Base-by-base conservation (phyloP, 2,797 vertebrate species). In the Xiphorhynchus erythropygius region DNA sequence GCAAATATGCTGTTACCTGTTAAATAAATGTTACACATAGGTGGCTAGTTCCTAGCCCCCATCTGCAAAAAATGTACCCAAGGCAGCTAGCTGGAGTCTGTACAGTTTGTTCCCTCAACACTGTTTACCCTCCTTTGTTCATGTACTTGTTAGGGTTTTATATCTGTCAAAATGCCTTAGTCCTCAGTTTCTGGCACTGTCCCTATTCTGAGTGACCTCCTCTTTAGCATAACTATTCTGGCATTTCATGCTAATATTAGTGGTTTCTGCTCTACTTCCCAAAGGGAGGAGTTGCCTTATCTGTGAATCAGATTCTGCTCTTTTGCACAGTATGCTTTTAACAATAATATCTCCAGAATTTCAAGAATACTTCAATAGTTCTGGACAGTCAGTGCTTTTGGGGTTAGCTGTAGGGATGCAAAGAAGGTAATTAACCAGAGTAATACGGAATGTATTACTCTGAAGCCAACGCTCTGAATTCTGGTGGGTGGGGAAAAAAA, bases 181-280 rank as follows among this genome's bases (percentile, higher is more conserved):
- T 78, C 69, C 90, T 91, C 76, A 28, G 52, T 84, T 93, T 94
- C 85, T 95, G 85, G 87, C 85, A 69, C 41, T 77, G 33, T 83
- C 84, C 53, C 75, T 95, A 1, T 76, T 95, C 64, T 42, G 49
- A 89, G 59, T 63, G 90, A 77, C 84, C 90, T 94, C 64, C 77
- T 96, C 81, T 74, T 71, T 87, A 89, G 71, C 81, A 80, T 89
- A 94, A 93, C 87, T 93, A 65, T 91, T 93, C 59, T 84, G 82
- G 55, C 65, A 81, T 92, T 95, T 95, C 87, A 69, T 62, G 82
- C 78, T 92, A 91, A 78, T 90, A 92, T 96, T 71, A 77, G 75
- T 77, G 71, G 52, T 92, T 97, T 97, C 90, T 96, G 81, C 90
- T 91, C 90, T 94, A 83, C 35, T 96, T 95, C 92, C 87, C 89